A percentile compares a stretch with the other conserved stretches of the same genome.
Conservation (phyloP, 2,888 invertebrate genomes). For the Acanthoscelides obtectus region DNA sequence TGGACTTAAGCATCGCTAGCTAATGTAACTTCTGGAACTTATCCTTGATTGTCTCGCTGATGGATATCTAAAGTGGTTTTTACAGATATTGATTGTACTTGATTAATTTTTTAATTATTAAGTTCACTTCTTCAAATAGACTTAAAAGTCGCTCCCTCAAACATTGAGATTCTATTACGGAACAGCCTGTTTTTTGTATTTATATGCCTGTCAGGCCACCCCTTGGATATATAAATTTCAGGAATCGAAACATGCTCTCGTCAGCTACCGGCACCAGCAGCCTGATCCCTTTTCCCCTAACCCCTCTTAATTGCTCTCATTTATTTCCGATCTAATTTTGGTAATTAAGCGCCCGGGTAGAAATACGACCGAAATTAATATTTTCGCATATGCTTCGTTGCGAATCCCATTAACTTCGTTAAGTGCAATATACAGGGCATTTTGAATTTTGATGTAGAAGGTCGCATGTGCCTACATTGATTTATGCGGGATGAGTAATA, state of each 20-base stretch:
- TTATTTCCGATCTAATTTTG: constrained; percentile 35
- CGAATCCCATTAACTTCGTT: constrained; percentile 16
- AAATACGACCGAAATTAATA: constrained; percentile 30
- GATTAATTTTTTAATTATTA: too few species aligned
- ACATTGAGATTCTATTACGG: too few species aligned
- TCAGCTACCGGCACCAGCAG: neutral
- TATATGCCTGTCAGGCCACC: neutral
- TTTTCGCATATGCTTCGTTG: constrained; percentile 21
- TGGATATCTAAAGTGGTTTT: too few species aligned
- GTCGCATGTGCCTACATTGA: too few species aligned
- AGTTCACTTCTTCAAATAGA: too few species aligned
- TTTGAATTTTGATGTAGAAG: neutral
- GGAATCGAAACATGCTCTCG: neutral
- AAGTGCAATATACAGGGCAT: neutral
- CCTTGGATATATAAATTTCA: neutral
- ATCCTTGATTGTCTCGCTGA: too few species aligned
- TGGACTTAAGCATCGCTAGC: too few species aligned
- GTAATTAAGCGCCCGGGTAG: constrained; percentile 33
- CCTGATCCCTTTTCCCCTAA: constrained; percentile 4
- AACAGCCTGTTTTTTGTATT: too few species aligned
- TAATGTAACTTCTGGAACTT: too few species aligned
- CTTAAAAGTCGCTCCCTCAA: too few species aligned
- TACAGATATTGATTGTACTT: too few species aligned
- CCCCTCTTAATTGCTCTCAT: constrained; percentile 31
- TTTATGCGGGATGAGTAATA: too few species aligned